Base-by-base conservation (phyloP, 1,140 invertebrate species). In the Micrasema minimum region DNA sequence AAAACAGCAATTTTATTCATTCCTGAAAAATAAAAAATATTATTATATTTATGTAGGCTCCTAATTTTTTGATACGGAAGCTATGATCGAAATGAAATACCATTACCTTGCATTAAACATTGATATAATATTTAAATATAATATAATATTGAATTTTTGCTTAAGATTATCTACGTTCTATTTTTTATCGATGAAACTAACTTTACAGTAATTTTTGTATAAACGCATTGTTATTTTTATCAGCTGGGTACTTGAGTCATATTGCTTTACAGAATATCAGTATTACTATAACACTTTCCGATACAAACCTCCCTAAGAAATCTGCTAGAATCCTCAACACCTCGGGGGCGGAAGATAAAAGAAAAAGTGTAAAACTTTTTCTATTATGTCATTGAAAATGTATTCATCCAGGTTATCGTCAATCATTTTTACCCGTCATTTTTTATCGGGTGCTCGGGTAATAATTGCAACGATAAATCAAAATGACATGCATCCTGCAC, bases 401-500 rank as follows among this genome's bases (percentile, higher is more conserved):
- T 62, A 73, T 73, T 69, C 66, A 69, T 69, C 67, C 48, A 55
- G 14, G 37, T 64, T 75, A 71, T 75, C 72, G 69, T 71, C 72
- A 75, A 75, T 75, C 72, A 75, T 69, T 71, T 75, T 75, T 71
- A 62, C 72, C 70, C 66, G 69, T 67, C 51, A 68, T 75, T 75
- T 75, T 75, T 74, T 74, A 70, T 73, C 77, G 76, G 75, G 77
- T 76, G 77, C 77, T 77, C 80, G 59, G 59, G 74, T 78, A 80
- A 80, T 80, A 81, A 82, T 82, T 80, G 80, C 77, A 72, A 69
- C 76, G 78, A 84, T 83, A 83, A 85, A 85, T 83, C 82, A 85
- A 83, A 83, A 80, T 82, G 82, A 82, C 81, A 80, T 79, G 77
- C 80, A 78, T 80, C 81, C 64, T 80, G 79, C 81, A n/a, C n/a